Evolutionary conservation across 2,797 vertebrate genomes (phyloP), one percentile per base, ranked within the genome.

Genomic region (Okamejei kenojei): DNA sequence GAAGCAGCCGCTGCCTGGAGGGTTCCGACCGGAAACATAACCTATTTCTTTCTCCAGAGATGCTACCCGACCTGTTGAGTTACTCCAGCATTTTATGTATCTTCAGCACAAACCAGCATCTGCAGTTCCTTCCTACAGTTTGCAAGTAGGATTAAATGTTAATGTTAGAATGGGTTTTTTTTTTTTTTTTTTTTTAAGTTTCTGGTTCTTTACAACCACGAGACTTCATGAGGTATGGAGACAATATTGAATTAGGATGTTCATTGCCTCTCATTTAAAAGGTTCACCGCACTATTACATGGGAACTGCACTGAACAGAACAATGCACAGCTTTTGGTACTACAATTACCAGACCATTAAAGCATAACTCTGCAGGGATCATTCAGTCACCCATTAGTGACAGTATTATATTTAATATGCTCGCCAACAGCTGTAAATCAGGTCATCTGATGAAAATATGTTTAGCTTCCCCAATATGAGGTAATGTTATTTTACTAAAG

Each of bases 401-500:
- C 65, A n/a, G 35, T 88, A 63, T 68, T 65, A 17, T 29, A 68
- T 88, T 88, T 26, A 88, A 88, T 21, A 15, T 35, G 29, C 7
- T 68, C 68, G 8, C 61, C n/a, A 35, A n/a, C 63, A 88, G 35
- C 21, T 68, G 61, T 88, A 88, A 35, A 68, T 68, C n/a, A 88
- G 68, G 84, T n/a, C 29, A 88, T 35, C n/a, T 32, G 65, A 21
- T 68, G 61, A 68, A 68, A 63, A 68, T n/a, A 68, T 35, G 17
- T 63, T 68, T 8, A 68, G 84, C n/a, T 68, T 88, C 84, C 65
- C 61, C 61, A 88, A 63, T 63, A 19, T 88, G 63, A 88, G 29
- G 84, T 88, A 68, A 88, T 88, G 84, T 68, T 88, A 88, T 88
- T 88, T 88, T 63, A 88, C n/a, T 35, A 35, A 68, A 63, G 15